Conservation (phyloP, 2,888 invertebrate genomes). For the Leucozona laternaria region DNA sequence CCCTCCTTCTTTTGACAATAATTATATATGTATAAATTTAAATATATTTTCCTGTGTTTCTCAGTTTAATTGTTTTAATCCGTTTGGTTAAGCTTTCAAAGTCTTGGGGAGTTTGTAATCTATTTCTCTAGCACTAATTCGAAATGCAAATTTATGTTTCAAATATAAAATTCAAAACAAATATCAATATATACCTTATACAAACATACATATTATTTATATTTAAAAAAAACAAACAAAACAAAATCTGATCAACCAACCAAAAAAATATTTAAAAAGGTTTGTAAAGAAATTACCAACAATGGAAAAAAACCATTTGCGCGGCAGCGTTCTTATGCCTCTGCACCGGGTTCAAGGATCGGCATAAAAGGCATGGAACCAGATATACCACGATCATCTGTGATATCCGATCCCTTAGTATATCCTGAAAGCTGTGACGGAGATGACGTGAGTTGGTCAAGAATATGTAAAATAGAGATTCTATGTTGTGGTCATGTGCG, state of each 20-base stretch:
- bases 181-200: not conserved
- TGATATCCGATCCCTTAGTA: conserved; percentile 70
- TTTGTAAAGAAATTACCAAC: conserved; percentile 82
- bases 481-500: conserved; percentile 79
- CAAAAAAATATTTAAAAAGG: conserved; percentile 77
- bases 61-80: conserved; percentile 40
- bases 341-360: conserved; percentile 82
- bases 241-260: not conserved
- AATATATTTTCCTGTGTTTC: conserved; percentile 16
- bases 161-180: not conserved
- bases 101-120: conserved; percentile 15
- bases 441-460: conserved; percentile 69
- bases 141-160: conserved; percentile 5
- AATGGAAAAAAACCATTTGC: conserved; percentile 81
- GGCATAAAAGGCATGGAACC: conserved; percentile 80
- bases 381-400: conserved; percentile 68
- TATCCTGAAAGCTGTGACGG: conserved; percentile 72
- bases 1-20: conserved; percentile 1
- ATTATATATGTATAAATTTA: not conserved
- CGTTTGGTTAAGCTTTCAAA: conserved; percentile 37
- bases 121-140: conserved; percentile 48
- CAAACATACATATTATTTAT: not conserved
- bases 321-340: conserved; percentile 82
- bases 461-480: conserved; percentile 77
- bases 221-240: conserved; percentile 4